Percentiles rank a stretch among this genome's conserved stretches.
phyloP scores from a whole-genome alignment of 2,888 invertebrate genomes.

The Ophioninae sp. region DNA sequence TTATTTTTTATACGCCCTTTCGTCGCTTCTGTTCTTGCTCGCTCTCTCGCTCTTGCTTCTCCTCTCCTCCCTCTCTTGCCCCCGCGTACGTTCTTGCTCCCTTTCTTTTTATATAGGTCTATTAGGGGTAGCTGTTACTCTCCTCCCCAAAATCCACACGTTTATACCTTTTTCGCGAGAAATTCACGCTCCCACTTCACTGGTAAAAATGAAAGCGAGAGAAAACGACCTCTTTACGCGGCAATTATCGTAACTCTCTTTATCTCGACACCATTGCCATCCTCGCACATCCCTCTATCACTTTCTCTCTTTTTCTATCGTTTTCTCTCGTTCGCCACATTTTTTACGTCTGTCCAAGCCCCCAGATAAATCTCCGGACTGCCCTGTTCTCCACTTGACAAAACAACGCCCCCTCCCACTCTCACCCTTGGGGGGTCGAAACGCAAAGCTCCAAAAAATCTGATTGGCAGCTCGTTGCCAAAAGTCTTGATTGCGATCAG shows the following conservation, averaged over 20 bases:
- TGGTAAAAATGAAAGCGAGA: slow-evolving; percentile 48
- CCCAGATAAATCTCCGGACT: slow-evolving; percentile 60
- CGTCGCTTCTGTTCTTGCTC: slow-evolving; percentile 30
- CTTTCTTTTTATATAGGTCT: slow-evolving; percentile 20
- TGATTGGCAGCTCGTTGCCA: slow-evolving; percentile 63
- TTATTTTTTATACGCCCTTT: slow-evolving; percentile 36
- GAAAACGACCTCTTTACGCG: slow-evolving; percentile 64
- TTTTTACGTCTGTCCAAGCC: slow-evolving; percentile 47
- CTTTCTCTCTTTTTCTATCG: slow-evolving; percentile 38
- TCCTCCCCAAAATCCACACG: slow-evolving; percentile 42
- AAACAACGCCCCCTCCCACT: slow-evolving; percentile 15
- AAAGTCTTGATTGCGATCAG: slow-evolving; percentile 33
- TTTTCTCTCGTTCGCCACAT: slow-evolving; percentile 25
- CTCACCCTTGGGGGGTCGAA: slow-evolving; percentile 26
- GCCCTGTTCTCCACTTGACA: slow-evolving; percentile 3
- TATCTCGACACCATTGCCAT: slow-evolving; percentile 66
- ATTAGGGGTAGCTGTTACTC: background rate
- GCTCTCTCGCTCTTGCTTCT: slow-evolving; percentile 8
- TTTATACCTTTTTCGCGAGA: slow-evolving; percentile 51
- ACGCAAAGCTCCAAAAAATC: slow-evolving; percentile 58
- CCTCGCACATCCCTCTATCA: slow-evolving; percentile 28
- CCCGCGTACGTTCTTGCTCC: slow-evolving; percentile 6
- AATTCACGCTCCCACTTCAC: slow-evolving; percentile 4
- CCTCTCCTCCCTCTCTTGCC: slow-evolving; percentile 30
- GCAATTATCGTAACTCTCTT: slow-evolving; percentile 76